Evolutionary conservation across 2,888 invertebrate genomes (phyloP).

Genomic region (Andrena bucephala): DNA sequence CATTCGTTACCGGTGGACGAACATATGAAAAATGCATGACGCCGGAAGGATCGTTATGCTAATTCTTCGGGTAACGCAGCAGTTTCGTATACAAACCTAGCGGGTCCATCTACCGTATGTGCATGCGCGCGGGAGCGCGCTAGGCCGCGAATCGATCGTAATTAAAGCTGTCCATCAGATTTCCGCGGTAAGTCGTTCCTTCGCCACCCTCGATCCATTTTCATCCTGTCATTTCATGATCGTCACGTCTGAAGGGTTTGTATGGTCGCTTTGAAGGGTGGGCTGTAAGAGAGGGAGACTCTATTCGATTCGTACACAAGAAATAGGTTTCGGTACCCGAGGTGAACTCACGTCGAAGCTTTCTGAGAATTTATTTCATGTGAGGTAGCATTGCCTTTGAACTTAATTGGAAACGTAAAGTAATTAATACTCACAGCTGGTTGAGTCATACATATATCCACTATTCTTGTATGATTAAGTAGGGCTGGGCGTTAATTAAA

Average conservation of each 20-base stretch:
- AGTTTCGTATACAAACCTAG: conserved; percentile 51
- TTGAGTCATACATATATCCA: no score
- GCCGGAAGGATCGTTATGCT: conserved; percentile 71
- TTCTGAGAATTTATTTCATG: no score
- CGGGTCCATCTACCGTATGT: conserved; percentile 24
- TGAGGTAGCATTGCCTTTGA: no score
- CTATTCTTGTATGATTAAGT: no score
- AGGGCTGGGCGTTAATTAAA: no score
- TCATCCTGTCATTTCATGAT: conserved; percentile 47
- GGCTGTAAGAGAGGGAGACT: conserved; percentile 7
- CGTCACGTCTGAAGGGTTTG: conserved; percentile 33
- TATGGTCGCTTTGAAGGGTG: conserved; percentile 17
- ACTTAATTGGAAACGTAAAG: no score
- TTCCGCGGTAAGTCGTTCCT: conserved; percentile 43
- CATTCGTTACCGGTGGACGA: conserved; percentile 58
- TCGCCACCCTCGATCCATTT: conserved; percentile 47
- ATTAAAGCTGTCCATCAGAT: conserved; percentile 66
- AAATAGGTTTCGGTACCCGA: neutral
- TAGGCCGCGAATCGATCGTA: conserved; percentile 49
- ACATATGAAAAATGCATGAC: conserved; percentile 71
- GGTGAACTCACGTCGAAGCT: neutral
- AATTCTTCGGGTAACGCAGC: conserved; percentile 51
- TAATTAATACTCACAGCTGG: no score
- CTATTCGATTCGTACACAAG: neutral
- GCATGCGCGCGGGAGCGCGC: conserved; percentile 5